Conservation (phyloP, 2,113 vertebrate species). For the Tragelaphus scriptus region DNA sequence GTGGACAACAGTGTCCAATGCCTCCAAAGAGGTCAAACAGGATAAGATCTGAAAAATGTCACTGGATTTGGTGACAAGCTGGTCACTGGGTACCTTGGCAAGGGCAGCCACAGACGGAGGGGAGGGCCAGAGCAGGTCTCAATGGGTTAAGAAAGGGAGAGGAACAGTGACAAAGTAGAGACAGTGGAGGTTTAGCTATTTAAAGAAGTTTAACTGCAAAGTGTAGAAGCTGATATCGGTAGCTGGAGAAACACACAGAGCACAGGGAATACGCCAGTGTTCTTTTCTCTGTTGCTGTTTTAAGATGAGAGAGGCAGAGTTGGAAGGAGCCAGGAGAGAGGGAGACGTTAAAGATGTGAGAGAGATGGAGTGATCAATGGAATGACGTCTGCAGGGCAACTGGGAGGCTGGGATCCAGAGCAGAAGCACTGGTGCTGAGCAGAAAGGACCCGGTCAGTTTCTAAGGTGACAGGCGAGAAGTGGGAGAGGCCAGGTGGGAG, state of each 20-base stretch:
- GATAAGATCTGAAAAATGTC: slow-evolving; percentile 26
- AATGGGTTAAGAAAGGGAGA: background rate
- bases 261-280: background rate
- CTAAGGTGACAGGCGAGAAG: background rate
- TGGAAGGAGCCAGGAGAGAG: background rate
- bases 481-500: background rate
- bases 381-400: background rate
- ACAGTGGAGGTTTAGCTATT: background rate
- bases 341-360: background rate
- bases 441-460: background rate
- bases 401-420: background rate
- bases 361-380: background rate
- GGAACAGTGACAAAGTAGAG: background rate
- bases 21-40: slow-evolving; percentile 6
- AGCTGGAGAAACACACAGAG: background rate
- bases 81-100: slow-evolving; percentile 18
- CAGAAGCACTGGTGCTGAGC: background rate
- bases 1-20: background rate
- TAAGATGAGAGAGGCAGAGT: background rate
- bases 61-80: slow-evolving; percentile 1
- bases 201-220: background rate
- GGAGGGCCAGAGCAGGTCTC: background rate
- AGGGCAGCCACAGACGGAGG: background rate
- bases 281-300: background rate
- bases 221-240: background rate